These are phyloP conservation scores for Cyclina sinensis DNA, from an alignment of 1,140 invertebrate species.

Conservation along the genomic window DNA sequence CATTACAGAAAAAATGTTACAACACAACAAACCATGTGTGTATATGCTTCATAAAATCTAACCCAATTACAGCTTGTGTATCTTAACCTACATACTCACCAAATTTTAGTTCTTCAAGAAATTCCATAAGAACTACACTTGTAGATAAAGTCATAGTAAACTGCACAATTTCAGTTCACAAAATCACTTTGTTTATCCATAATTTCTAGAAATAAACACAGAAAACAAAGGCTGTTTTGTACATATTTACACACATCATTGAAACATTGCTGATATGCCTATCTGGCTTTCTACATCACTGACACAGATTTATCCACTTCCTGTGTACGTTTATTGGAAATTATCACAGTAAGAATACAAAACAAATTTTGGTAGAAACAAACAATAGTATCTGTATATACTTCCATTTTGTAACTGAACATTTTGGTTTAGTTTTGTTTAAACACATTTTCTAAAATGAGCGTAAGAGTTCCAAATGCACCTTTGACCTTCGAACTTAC, in stretches of 20 bases:
- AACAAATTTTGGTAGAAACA: conserved; percentile 11
- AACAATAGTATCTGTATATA: background rate
- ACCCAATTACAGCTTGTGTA: conserved; percentile 34
- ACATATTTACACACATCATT: conserved; percentile 41
- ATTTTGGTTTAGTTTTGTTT: conserved; percentile 15
- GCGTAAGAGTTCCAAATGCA: conserved; percentile 26
- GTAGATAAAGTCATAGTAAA: conserved; percentile 2
- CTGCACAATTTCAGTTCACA: conserved; percentile 1
- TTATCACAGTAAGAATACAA: background rate
- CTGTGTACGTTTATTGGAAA: conserved; percentile 27
- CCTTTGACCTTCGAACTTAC: conserved; percentile 59
- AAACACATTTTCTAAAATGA: conserved; percentile 23
- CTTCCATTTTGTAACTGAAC: conserved; percentile 11
- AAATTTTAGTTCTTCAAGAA: background rate
- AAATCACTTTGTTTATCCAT: conserved; percentile 32
- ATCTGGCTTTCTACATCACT: conserved; percentile 50
- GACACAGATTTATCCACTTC: conserved; percentile 40
- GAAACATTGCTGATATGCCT: conserved; percentile 62
- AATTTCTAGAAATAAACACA: background rate
- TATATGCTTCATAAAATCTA: conserved; percentile 14
- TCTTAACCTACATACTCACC: conserved; percentile 16
- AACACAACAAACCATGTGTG: conserved; percentile 26
- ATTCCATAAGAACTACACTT: background rate
- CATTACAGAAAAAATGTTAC: too few relatives aligned
- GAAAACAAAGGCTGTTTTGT: conserved; percentile 63